Evolutionary conservation across 1,140 invertebrate species (phyloP), one percentile per base, ranked within the genome.

Genomic region (Bombus polaris): DNA sequence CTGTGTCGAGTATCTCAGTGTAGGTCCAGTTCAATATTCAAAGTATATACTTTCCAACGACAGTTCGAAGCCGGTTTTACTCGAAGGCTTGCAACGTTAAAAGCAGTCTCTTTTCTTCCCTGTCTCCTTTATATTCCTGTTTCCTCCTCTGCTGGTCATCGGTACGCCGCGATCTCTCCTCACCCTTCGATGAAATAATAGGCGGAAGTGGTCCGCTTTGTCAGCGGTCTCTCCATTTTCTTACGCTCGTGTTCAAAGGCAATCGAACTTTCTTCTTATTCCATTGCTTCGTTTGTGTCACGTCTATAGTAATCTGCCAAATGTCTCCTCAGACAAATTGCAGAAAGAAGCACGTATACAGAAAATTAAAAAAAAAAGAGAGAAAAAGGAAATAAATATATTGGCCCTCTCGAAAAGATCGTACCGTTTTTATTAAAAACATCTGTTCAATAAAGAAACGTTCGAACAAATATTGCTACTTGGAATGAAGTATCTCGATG

Each of bases 11-110:
- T 80, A 62, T 78, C 72, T 66, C 81, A 8, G 62, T 47, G 66
- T 70, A 71, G 44, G 73, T 82, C 68, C 83, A 57, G 47, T 68
- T 75, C 83, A 88, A 89, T 89, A 89, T 89, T 88, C 88, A 89
- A 82, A 88, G 87, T 22, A 53, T 89, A 87, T 86, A 78, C 88
- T 79, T 88, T 70, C 42, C 79, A 79, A 79, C 87, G 88, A 88
- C 87, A 88, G 53, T 87, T 57, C 32, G 53, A 59, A 89, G 87
- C 87, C 42, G 42, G 88, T 53, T 53, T 88, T 86, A 79, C 88
- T 85, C 35, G 42, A 32, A 68, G 66, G 44, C 79, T 86, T 83
- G 53, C 83, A 53, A 37, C 79, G 59, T 83, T 89, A 89, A 89
- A 86, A 89, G 87, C 88, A 68, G 78, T 62, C 77, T 59, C 82